phyloP scores from a whole-genome alignment of 2,113 vertebrate species.

The Micromys minutus region DNA sequence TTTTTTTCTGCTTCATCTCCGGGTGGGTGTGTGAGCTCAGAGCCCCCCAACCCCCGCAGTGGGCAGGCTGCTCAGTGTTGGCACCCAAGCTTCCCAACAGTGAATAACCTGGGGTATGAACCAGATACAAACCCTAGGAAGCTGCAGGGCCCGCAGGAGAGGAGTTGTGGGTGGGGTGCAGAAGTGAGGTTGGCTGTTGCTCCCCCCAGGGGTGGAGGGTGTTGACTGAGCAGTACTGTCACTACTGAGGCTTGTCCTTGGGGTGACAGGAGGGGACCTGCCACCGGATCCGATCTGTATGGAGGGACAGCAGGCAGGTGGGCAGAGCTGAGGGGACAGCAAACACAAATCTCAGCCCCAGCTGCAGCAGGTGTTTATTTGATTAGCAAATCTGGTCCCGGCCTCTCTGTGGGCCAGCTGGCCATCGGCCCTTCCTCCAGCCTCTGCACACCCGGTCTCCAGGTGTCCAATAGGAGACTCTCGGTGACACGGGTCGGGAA shows the following conservation, averaged over 20 bases:
- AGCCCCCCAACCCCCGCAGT: not conserved
- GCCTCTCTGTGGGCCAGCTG: not conserved
- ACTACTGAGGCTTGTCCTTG: not conserved
- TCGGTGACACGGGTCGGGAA: not conserved
- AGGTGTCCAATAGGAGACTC: not conserved
- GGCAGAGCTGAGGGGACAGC: not conserved
- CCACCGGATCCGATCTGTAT: not conserved
- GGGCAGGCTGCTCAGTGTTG: not conserved
- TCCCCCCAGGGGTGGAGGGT: no score
- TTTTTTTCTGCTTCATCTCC: not conserved
- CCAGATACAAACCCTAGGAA: not conserved
- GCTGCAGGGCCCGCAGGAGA: not conserved
- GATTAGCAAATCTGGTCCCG: conserved; percentile 68
- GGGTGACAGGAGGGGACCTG: not conserved
- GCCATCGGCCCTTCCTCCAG: not conserved
- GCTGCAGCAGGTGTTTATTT: conserved; percentile 68
- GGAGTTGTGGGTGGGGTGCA: not conserved
- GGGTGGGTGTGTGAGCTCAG: not conserved
- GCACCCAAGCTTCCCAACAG: not conserved
- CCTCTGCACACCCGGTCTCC: not conserved
- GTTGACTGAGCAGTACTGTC: not conserved
- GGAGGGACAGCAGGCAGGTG: not conserved
- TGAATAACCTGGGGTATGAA: not conserved
- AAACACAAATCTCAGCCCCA: conserved; percentile 49
- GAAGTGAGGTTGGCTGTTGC: not conserved